phyloP scores from a whole-genome alignment of 2,113 vertebrate genomes.

The Podocnemis expansa region DNA sequence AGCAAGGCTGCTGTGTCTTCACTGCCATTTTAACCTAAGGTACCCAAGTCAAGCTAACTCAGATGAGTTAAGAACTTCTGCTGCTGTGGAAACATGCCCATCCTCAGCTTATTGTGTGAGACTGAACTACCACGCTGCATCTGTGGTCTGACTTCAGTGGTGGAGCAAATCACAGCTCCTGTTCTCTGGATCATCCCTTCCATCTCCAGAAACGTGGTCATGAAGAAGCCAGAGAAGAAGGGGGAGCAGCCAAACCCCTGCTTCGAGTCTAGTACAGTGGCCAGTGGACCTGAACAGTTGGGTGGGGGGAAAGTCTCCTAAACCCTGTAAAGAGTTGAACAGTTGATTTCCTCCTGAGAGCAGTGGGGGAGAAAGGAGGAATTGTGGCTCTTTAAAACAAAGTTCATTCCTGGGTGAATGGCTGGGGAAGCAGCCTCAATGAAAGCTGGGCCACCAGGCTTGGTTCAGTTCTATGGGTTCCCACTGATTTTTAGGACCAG shows the following conservation, averaged over 20 bases:
- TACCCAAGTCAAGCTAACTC: no score
- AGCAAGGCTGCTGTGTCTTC: no score
- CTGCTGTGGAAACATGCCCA: no score
- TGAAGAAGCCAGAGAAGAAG: not conserved
- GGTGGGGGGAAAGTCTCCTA: not conserved
- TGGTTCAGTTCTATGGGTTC: not conserved
- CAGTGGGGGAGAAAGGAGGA: not conserved
- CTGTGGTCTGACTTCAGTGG: not conserved
- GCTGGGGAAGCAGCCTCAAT: not conserved
- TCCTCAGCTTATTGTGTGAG: not conserved
- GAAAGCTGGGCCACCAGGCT: not conserved
- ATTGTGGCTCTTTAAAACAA: not conserved
- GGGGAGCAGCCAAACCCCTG: accelerated
- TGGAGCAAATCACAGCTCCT: not conserved
- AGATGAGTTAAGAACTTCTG: no score
- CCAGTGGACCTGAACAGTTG: not conserved
- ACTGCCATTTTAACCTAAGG: no score
- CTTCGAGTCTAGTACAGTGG: not conserved
- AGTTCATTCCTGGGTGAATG: not conserved
- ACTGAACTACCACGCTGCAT: not conserved
- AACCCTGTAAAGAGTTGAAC: not conserved
- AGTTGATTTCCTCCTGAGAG: not conserved
- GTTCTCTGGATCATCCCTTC: not conserved
- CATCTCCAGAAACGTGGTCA: not conserved
- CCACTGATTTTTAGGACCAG: not conserved